phyloP scores from a whole-genome alignment of 2,113 vertebrate species.

The Eretmochelys imbricata region DNA sequence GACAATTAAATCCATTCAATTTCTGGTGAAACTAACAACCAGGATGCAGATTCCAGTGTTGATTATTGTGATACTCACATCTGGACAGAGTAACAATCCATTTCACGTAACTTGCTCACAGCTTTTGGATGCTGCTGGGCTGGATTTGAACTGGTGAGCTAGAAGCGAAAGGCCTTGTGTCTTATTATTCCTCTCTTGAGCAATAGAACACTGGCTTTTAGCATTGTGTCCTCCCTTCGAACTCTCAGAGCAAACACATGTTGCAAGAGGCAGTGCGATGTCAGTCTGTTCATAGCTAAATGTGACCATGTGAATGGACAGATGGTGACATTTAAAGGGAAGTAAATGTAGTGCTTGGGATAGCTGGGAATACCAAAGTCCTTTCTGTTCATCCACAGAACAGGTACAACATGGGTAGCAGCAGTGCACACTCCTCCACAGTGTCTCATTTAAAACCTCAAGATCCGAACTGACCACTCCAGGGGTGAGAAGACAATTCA shows the following conservation, averaged over 20 bases:
- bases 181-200: not conserved
- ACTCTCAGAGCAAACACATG: not conserved
- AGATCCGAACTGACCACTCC: too few species aligned
- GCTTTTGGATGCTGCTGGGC: not conserved
- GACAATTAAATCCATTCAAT: not conserved
- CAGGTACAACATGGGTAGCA: too few species aligned
- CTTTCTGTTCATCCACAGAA: not conserved
- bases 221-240: not conserved
- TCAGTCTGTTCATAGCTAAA: not conserved
- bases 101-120: not conserved
- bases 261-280: accelerated
- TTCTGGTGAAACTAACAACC: not conserved
- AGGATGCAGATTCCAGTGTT: not conserved
- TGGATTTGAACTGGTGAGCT: not conserved
- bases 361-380: not conserved
- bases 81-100: accelerated
- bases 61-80: not conserved
- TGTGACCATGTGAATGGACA: not conserved
- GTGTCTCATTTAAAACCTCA: too few species aligned
- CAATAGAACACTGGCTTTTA: not conserved
- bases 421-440: not conserved
- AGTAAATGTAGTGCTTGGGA: not conserved
- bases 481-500: not conserved
- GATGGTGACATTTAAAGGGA: slow-evolving; percentile 1
- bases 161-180: not conserved